phyloP scores from a whole-genome alignment of 2,797 vertebrate species.

The Lagodon rhomboides region DNA sequence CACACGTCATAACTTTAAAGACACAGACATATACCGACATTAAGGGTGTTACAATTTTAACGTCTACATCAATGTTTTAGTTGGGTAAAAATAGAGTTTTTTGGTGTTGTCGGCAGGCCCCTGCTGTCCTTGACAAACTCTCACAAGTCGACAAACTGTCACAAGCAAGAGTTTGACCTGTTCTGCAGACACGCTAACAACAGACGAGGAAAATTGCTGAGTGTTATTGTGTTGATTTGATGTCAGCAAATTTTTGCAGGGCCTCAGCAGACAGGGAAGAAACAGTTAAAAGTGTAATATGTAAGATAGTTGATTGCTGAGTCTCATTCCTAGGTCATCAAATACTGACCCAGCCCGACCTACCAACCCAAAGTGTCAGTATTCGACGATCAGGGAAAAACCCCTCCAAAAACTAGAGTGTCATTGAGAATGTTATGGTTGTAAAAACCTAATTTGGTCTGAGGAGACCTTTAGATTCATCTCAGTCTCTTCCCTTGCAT shows the following conservation, averaged over 20 bases:
- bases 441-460: too few species aligned
- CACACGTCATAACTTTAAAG: neutral
- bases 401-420: too few species aligned
- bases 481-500: too few species aligned
- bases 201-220: conserved; percentile 12
- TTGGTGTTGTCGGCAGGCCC: neutral
- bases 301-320: too few species aligned
- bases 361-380: too few species aligned
- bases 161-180: conserved; percentile 5
- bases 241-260: conserved; percentile 2
- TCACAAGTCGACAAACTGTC: conserved; percentile 4
- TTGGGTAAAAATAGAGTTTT: neutral
- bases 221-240: conserved; percentile 9
- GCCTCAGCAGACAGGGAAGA: neutral
- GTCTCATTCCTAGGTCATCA: too few species aligned
- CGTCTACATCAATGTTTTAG: neutral
- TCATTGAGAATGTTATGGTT: too few species aligned
- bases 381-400: too few species aligned
- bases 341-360: too few species aligned
- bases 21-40: neutral
- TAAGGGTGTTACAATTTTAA: neutral
- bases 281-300: too few species aligned
- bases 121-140: neutral
- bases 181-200: neutral
- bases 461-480: too few species aligned